phyloP scores from a whole-genome alignment of 2,113 vertebrate species.

The Sceloporus undulatus region DNA sequence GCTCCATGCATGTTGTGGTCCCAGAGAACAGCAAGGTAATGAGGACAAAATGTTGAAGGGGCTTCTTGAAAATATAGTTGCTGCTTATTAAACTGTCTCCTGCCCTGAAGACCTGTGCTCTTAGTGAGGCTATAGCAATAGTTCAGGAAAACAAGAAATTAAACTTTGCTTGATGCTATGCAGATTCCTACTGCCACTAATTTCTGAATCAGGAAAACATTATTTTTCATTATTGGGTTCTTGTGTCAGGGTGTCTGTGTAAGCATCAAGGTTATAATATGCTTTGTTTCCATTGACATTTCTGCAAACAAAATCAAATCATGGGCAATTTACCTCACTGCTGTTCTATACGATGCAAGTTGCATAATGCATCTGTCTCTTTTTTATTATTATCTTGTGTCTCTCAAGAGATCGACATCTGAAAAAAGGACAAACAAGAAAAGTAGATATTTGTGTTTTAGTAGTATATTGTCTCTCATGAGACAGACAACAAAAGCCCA shows the following conservation, averaged over 20 bases:
- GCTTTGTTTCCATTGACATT: neutral
- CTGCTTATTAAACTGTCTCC: neutral
- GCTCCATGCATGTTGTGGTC: neutral
- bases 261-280: conserved; percentile 3
- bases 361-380: conserved; percentile 8
- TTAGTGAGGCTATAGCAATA: neutral
- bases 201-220: conserved; percentile 6
- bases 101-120: neutral
- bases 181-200: neutral
- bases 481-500: no score
- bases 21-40: neutral
- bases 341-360: conserved; percentile 7
- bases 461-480: no score
- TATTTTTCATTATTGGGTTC: conserved; percentile 14
- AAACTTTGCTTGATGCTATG: conserved; percentile 16
- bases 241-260: neutral
- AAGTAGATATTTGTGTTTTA: neutral
- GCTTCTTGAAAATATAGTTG: neutral
- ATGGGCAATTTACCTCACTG: neutral
- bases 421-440: neutral
- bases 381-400: conserved; percentile 3
- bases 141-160: conserved; percentile 3
- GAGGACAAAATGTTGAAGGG: neutral
- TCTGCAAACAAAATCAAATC: conserved; percentile 19
- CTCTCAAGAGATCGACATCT: conserved; percentile 30